Conservation (phyloP, 1,140 invertebrate species). For the Telenomus remus region DNA sequence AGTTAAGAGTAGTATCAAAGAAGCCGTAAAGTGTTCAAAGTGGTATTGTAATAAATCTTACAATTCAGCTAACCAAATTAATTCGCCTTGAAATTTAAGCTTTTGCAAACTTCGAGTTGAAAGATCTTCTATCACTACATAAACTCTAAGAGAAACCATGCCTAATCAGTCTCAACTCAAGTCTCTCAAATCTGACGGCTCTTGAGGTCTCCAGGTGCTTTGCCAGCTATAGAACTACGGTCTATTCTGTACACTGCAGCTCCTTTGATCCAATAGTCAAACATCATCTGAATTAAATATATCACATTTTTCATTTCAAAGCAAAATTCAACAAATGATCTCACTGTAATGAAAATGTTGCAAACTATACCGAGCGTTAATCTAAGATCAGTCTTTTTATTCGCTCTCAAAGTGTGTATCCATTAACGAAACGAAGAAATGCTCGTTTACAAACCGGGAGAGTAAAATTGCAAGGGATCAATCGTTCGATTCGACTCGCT, state of each 20-base stretch:
- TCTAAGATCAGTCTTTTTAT: too few species aligned
- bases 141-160: slow-evolving; percentile 39
- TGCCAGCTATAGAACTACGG: slow-evolving; percentile 25
- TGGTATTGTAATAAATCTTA: too few species aligned
- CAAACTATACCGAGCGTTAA: too few species aligned
- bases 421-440: slow-evolving; percentile 41
- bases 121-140: slow-evolving; percentile 36
- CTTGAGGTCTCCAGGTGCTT: slow-evolving; percentile 28
- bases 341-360: too few species aligned
- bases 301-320: too few species aligned
- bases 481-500: slow-evolving; percentile 29
- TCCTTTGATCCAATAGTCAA: slow-evolving; percentile 35
- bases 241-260: slow-evolving; percentile 26
- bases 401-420: slow-evolving; percentile 23
- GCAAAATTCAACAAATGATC: too few species aligned
- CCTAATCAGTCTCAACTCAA: slow-evolving; percentile 45
- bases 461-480: slow-evolving; percentile 42
- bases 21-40: too few species aligned
- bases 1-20: too few species aligned
- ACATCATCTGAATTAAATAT: neutral
- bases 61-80: neutral
- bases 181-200: slow-evolving; percentile 32
- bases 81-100: slow-evolving; percentile 19
- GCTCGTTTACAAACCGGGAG: slow-evolving; percentile 24
- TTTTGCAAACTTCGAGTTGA: slow-evolving; percentile 22